Percentiles rank a stretch among this genome's conserved stretches.
Evolutionary conservation across 2,113 vertebrate species (phyloP).

Genomic region (Azemiops feae): DNA sequence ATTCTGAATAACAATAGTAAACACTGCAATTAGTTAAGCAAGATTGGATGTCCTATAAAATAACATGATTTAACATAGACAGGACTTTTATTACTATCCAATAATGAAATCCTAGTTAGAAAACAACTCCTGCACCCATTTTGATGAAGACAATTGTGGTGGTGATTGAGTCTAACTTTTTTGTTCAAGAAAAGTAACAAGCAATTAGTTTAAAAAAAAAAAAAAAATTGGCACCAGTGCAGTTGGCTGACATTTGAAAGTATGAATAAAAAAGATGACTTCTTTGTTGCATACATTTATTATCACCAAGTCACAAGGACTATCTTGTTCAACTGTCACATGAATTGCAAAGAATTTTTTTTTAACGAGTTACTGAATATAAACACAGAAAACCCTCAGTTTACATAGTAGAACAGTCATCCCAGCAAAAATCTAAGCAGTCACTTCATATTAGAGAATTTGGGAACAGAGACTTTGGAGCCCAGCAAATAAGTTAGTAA

Average conservation of each 20-base stretch:
- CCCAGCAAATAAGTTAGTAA: not conserved
- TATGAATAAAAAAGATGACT: constrained; percentile 7
- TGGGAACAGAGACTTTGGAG: not conserved
- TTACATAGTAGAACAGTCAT: constrained; percentile 17
- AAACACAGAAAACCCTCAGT: not conserved
- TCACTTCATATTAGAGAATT: not conserved
- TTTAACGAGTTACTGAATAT: constrained; percentile 5
- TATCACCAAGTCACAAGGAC: constrained; percentile 23
- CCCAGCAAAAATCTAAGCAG: not conserved
- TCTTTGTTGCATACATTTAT: constrained; percentile 18
- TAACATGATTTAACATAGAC: not conserved
- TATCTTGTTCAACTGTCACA: constrained; percentile 6
- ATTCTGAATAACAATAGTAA: not conserved
- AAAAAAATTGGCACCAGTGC: not conserved
- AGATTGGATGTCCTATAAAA: not conserved
- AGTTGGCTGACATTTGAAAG: not conserved
- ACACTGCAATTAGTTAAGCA: not conserved
- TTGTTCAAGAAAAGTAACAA: not conserved
- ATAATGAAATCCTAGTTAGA: not conserved
- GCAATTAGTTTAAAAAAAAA: no score
- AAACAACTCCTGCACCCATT: not conserved
- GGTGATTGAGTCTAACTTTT: not conserved
- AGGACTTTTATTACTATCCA: not conserved
- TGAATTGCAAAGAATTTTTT: not conserved
- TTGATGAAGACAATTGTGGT: not conserved